These are phyloP conservation scores for Trichosurus vulpecula DNA, from an alignment of 2,797 vertebrate genomes.

Conservation along the genomic window DNA sequence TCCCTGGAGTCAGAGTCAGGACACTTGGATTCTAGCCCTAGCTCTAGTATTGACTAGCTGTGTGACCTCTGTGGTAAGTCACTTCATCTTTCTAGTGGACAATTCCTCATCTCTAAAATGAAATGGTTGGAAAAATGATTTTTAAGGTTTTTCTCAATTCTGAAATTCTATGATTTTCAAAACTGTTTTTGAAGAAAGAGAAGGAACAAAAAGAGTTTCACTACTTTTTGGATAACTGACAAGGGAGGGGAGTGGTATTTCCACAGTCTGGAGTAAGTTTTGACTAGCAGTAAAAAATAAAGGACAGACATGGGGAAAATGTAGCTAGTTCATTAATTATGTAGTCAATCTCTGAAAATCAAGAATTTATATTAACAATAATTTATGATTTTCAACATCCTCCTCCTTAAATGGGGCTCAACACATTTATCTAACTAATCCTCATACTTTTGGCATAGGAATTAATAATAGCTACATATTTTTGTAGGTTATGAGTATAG, in stretches of 20 bases:
- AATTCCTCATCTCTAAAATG: not conserved
- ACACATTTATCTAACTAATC: constrained; percentile 9
- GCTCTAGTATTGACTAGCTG: not conserved
- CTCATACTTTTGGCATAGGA: not conserved
- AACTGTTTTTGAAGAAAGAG: not conserved
- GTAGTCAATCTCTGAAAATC: constrained; percentile 7
- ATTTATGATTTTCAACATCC: not conserved
- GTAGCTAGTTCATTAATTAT: not conserved
- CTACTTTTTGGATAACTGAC: not conserved
- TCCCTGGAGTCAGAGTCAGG: not conserved
- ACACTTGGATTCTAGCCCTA: not conserved
- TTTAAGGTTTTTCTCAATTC: constrained; percentile 21
- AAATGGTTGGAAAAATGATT: not conserved
- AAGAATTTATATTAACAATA: not conserved
- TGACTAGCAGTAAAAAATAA: constrained; percentile 12
- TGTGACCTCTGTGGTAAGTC: not conserved
- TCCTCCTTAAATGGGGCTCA: not conserved
- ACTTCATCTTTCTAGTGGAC: not conserved
- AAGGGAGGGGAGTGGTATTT: not conserved
- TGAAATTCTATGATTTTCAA: not conserved
- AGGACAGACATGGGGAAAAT: not conserved
- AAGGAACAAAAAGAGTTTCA: not conserved
- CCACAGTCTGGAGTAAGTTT: not conserved
- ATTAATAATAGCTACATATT: not conserved
- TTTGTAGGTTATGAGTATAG: not conserved